Evolutionary conservation across 2,888 invertebrate genomes (phyloP).

Genomic region (Lymantria dispar): DNA sequence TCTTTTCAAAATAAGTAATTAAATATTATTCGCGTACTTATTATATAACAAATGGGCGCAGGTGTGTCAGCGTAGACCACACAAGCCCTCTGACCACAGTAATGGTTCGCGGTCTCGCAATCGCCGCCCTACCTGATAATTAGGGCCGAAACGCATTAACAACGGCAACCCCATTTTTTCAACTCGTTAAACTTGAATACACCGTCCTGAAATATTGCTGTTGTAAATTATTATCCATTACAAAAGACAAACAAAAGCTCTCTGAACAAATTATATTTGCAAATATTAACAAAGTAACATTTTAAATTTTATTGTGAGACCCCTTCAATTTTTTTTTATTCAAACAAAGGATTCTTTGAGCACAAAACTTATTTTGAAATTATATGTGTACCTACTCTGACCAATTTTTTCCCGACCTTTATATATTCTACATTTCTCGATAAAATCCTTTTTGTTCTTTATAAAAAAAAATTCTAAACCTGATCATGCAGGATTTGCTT

Average conservation of each 20-base stretch:
- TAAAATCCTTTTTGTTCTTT: conserved; percentile 33
- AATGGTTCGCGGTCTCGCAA: conserved; percentile 30
- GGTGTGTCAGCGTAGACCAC: conserved; percentile 31
- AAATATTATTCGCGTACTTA: neutral
- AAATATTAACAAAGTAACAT: conserved; percentile 18
- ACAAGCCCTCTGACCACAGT: conserved; percentile 37
- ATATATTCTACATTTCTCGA: conserved; percentile 2
- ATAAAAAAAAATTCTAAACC: conserved; percentile 57
- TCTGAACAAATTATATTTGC: conserved; percentile 6
- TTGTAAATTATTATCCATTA: conserved; percentile 8
- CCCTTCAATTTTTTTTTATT: conserved; percentile 16
- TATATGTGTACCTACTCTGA: conserved; percentile 20
- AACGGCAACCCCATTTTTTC: conserved; percentile 31
- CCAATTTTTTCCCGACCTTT: conserved; percentile 19
- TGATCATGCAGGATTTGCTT: conserved; percentile 70
- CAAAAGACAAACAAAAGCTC: conserved; percentile 4
- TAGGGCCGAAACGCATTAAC: conserved; percentile 38
- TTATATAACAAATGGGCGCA: conserved; percentile 23
- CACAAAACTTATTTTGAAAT: conserved; percentile 28
- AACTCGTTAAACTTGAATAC: conserved; percentile 35
- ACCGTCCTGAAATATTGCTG: conserved; percentile 19
- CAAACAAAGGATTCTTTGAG: conserved; percentile 17
- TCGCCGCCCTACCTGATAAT: conserved; percentile 36
- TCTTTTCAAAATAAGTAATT: neutral
- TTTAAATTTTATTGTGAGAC: conserved; percentile 16